Base-by-base conservation (phyloP, 2,888 invertebrate species). In the Agonopterix arenella region DNA sequence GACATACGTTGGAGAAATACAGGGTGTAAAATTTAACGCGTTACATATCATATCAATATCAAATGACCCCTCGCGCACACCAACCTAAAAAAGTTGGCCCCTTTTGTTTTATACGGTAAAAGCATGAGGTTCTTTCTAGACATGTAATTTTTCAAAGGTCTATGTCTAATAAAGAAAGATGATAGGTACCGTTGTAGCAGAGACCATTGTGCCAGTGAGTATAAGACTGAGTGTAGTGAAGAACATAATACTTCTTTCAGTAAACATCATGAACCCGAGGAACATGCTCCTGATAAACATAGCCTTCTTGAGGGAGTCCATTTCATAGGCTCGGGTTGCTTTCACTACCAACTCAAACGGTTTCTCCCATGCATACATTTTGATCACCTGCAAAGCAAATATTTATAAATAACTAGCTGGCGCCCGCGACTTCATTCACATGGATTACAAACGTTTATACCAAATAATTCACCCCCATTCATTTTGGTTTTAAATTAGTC, bases 321-420 rank as follows among this genome's bases (percentile, higher is more conserved):
- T 81, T 78, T 94, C 89, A 46, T 68, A 72, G 50, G 65, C 84
- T 61, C 95, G 79, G 2, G 92, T 90, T 5, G 83, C 69, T 46
- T 86, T 90, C 9, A 96, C 92, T 0, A 96, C 84, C 13, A 90
- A 77, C 47, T 93, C 92, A 74, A 97, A 97, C 0, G 96, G 95
- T 59, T 92, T 92, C 79, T 98, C 98, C 95, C 97, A 98, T 1
- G 96, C 94, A 74, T 97, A 97, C 97, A 97, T 97, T 89, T 98
- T 98, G 55, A 98, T 96, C 0, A 97, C 95, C 84, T 94, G 75
- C 28, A 28, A 28, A 28, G 5, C 28, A 43, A 43, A 43, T 43
- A 40, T 40, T 40, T 40, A 40, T 40, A n/a, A 28, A 28, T 7
- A 28, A 18, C 18, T 4, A 28, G 28, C 28, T 7, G 28, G 1